Conservation (phyloP, 2,113 vertebrate species). For the Nerophis ophidion region DNA sequence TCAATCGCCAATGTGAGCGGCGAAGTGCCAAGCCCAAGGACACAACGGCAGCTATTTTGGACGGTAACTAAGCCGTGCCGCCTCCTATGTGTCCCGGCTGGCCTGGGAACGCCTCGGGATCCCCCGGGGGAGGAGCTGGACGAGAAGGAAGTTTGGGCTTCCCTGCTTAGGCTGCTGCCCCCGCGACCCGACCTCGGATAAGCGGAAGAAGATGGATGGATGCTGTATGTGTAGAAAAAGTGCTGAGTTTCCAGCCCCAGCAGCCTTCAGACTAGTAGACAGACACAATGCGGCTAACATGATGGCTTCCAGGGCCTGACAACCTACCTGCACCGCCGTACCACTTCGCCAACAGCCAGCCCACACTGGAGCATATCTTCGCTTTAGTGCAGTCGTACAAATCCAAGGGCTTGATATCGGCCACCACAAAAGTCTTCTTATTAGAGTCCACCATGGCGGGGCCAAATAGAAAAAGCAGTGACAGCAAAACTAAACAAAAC, state of each 20-base stretch:
- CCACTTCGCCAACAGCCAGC: constrained; percentile 83
- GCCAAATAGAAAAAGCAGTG: constrained; percentile 27
- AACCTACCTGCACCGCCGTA: constrained; percentile 84
- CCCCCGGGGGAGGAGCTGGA: too few species aligned
- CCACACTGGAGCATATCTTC: constrained; percentile 84
- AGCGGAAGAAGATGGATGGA: too few species aligned
- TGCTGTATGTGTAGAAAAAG: too few species aligned
- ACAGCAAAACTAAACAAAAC: constrained; percentile 17
- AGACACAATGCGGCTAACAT: constrained; percentile 12
- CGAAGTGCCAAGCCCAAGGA: too few species aligned
- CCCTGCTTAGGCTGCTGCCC: too few species aligned
- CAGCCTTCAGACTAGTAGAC: constrained; percentile 6
- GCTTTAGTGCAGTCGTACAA: constrained; percentile 82
- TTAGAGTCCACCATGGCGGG: constrained; percentile 81
- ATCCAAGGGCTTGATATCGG: constrained; percentile 86
- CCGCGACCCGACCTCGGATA: too few species aligned
- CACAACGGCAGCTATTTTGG: too few species aligned
- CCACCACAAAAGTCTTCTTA: constrained; percentile 84
- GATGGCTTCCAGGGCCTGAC: not conserved
- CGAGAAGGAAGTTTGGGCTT: too few species aligned
- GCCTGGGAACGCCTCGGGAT: too few species aligned
- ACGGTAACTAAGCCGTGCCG: too few species aligned
- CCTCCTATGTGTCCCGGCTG: too few species aligned
- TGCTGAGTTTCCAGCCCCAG: constrained; percentile 16
- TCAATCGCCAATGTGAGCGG: too few species aligned